Evolutionary conservation across 1,140 invertebrate species (phyloP).

Genomic region (Zelostemma sp.): DNA sequence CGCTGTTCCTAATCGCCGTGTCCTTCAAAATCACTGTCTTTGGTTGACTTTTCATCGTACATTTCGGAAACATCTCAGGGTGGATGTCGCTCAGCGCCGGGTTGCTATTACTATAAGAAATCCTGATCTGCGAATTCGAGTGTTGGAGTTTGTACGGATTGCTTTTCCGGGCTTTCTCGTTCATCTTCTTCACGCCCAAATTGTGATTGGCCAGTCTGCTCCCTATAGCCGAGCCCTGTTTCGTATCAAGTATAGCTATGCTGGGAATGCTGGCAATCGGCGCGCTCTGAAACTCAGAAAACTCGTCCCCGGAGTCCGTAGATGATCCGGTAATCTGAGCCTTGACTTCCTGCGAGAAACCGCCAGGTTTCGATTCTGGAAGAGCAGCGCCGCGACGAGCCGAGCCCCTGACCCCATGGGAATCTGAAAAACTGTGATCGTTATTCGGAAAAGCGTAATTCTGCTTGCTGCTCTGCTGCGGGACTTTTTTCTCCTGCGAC

Average conservation of each 20-base stretch:
- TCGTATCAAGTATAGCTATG: constrained; percentile 59
- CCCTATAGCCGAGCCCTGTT: constrained; percentile 68
- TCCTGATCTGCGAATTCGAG: constrained; percentile 33
- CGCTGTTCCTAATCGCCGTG: constrained; percentile 63
- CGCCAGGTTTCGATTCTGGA: constrained; percentile 8
- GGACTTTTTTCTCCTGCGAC: not conserved
- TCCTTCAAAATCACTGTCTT: constrained; percentile 69
- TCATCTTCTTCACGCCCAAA: constrained; percentile 63
- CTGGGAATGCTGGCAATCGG: constrained; percentile 47
- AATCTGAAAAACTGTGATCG: not conserved
- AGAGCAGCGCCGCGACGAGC: constrained; percentile 5
- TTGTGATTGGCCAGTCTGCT: constrained; percentile 71
- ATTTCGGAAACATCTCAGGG: constrained; percentile 65
- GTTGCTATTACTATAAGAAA: constrained; percentile 17
- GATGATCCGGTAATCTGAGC: constrained; percentile 24
- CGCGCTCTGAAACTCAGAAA: constrained; percentile 75
- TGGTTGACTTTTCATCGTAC: constrained; percentile 60
- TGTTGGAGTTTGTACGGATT: constrained; percentile 36
- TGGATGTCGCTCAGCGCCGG: constrained; percentile 42
- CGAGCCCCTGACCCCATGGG: constrained; percentile 14
- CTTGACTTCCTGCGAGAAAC: constrained; percentile 15
- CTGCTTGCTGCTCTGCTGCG: not conserved
- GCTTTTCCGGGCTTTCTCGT: constrained; percentile 58
- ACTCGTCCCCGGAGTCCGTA: constrained; percentile 68
- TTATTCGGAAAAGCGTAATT: not conserved